Percentiles rank a stretch among this genome's conserved stretches.
These are phyloP conservation scores for Belgica antarctica DNA, from an alignment of 2,888 invertebrate genomes.

Conservation along the genomic window DNA sequence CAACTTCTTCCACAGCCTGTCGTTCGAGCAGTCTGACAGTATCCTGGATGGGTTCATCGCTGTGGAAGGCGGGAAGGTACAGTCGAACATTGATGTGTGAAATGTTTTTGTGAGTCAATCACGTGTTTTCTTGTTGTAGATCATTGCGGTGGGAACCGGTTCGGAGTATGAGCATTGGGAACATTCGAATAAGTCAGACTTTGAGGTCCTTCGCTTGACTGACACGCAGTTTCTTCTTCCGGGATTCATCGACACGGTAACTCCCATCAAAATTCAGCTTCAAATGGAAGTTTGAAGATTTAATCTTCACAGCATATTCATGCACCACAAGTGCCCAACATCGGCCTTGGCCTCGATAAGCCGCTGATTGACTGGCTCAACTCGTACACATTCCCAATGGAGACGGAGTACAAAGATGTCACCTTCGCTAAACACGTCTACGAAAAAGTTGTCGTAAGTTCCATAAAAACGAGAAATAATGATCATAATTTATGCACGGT, in stretches of 20 bases:
- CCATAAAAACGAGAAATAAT: too few relatives aligned
- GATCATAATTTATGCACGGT: too few relatives aligned
- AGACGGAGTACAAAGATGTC: constrained; percentile 67
- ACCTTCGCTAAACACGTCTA: constrained; percentile 71
- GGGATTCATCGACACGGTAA: constrained; percentile 82
- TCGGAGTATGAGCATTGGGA: constrained; percentile 48
- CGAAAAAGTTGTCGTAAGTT: constrained; percentile 74
- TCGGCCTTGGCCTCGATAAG: constrained; percentile 77
- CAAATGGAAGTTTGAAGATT: too few relatives aligned
- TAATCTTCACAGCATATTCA: too few relatives aligned
- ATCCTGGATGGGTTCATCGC: constrained; percentile 59
- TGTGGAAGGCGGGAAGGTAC: constrained; percentile 62
- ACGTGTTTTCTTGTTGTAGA: constrained; percentile 50
- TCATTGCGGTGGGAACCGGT: constrained; percentile 53
- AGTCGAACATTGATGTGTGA: constrained; percentile 29
- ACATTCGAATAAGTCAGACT: constrained; percentile 11
- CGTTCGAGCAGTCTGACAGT: constrained; percentile 53
- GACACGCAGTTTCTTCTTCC: constrained; percentile 74
- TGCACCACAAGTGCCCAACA: constrained; percentile 84
- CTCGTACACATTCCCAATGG: constrained; percentile 81
- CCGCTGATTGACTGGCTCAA: constrained; percentile 81
- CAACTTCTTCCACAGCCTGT: constrained; percentile 54
- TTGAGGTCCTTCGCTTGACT: constrained; percentile 48
- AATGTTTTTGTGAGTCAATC: constrained; percentile 43
- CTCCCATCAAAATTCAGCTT: too few relatives aligned